Conservation (phyloP, 2,113 vertebrate genomes). For the Rattus rattus region DNA sequence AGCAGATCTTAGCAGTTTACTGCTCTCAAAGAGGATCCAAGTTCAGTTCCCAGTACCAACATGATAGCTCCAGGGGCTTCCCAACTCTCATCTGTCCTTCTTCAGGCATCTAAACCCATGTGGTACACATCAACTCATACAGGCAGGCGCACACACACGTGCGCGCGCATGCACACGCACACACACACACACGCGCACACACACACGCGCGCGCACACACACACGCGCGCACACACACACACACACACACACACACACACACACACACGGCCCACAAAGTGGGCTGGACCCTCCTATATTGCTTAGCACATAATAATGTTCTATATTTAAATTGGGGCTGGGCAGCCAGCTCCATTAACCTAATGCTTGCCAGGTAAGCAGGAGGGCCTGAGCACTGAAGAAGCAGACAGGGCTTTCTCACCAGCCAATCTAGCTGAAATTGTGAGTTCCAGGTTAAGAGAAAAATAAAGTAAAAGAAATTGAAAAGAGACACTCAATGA, state of each 20-base stretch:
- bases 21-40: background rate
- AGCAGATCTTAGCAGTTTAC: background rate
- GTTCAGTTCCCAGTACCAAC: background rate
- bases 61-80: background rate
- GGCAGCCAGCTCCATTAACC: background rate
- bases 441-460: background rate
- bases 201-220: no score
- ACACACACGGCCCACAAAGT: background rate
- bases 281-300: background rate
- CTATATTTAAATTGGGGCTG: background rate
- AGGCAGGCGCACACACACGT: background rate
- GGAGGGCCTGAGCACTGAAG: background rate
- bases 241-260: no score
- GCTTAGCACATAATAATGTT: background rate
- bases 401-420: background rate
- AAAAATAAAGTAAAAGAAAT: background rate
- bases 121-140: background rate
- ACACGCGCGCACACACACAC: no score
- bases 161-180: no score
- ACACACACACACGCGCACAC: no score
- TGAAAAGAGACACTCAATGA: background rate
- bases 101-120: background rate
- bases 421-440: background rate
- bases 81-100: background rate
- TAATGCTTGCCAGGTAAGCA: background rate